Base-by-base conservation (phyloP, 2,113 vertebrate species). In the Galbula dea region DNA sequence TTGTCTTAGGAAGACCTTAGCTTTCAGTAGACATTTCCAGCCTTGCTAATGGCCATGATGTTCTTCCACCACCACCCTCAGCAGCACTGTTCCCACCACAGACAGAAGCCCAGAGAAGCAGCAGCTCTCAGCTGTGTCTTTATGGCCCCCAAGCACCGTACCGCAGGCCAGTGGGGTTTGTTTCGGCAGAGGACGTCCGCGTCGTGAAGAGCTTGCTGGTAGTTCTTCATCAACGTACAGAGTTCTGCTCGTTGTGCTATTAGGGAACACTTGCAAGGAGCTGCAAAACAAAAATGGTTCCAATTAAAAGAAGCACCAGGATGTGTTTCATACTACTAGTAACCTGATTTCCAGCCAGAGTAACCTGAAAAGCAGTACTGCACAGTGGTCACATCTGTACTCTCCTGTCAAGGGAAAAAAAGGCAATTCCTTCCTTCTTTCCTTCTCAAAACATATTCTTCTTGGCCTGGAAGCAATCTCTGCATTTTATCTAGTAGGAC, bases 111-210 rank as follows among this genome's bases (percentile, higher is more conserved):
- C 27, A 0, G 0, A 63, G 51, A 79, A 76, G 10, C 17, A 58
- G 54, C 5, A 34, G 27, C 27, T 85, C 62, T 51, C 32, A 13
- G 29, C 58, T 20, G 17, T 26, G 6, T 43, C 49, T 86, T 49
- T 32, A 69, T 4, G 13, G 68, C 22, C 34, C 17, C 37, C 48
- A 62, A 92, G 72, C 34, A 63, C 10, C 61, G 1, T 97, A 99
- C 99, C 98, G 98, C 98, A 16, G 98, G 97, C 97, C 98, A 98
- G 39, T 98, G 95, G 62, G 98, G 98, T 55, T 98, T 98, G 51
- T 96, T 97, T 65, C 96, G 95, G 84, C 98, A 99, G 45, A 99
- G 95, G 36, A 58, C 36, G 4, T 88, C 98, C 0, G 97, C 97
- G 9, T 99, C 99, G 16, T 98, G 97, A 81, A 98, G 96, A 22